These are phyloP conservation scores for Chamaea fasciata DNA, from an alignment of 2,113 vertebrate genomes.

Conservation along the genomic window DNA sequence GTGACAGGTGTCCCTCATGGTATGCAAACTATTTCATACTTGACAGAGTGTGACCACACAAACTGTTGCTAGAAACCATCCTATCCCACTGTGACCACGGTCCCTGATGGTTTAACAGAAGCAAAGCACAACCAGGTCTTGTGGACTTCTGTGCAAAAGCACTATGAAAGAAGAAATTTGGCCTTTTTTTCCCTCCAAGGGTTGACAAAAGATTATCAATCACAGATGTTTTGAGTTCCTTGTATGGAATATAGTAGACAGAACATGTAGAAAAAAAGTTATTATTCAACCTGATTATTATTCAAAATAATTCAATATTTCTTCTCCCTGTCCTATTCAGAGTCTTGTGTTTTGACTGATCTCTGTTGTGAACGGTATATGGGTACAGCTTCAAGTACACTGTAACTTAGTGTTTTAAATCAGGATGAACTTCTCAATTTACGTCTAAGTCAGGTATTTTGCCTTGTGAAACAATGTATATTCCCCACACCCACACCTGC, in stretches of 20 bases:
- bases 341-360: background rate
- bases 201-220: background rate
- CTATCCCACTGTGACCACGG: rapidly evolving
- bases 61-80: background rate
- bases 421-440: background rate
- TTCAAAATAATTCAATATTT: background rate
- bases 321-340: background rate
- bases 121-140: background rate
- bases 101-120: rapidly evolving
- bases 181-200: background rate
- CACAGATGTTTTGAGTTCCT: background rate
- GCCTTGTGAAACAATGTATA: background rate
- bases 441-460: background rate
- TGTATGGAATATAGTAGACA: background rate
- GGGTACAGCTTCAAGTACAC: background rate
- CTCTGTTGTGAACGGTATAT: background rate
- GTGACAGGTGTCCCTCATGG: background rate
- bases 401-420: background rate
- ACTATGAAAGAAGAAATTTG: background rate
- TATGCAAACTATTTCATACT: background rate
- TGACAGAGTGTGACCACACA: background rate
- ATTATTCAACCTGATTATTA: background rate
- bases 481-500: background rate
- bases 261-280: background rate
- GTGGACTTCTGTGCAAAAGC: background rate